phyloP scores from a whole-genome alignment of 2,797 vertebrate species.

The Rhabdomys pumilio region DNA sequence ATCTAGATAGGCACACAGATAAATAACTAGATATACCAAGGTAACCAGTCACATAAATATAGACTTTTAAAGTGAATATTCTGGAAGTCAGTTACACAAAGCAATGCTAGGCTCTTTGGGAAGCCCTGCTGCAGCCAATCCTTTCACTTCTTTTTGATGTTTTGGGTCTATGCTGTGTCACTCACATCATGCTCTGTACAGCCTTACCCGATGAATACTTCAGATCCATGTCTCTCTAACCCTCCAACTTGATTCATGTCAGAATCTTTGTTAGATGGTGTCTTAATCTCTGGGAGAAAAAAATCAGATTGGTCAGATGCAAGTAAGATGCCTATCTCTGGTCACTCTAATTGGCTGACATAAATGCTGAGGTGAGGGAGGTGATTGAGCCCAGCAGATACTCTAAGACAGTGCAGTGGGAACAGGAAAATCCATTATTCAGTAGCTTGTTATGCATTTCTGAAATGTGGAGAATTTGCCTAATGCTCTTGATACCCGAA shows the following conservation, averaged over 20 bases:
- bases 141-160: not conserved
- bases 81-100: not conserved
- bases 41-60: not conserved
- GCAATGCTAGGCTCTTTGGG: not conserved
- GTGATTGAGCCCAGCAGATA: not conserved
- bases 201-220: not conserved
- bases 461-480: not conserved
- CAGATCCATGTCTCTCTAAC: not conserved
- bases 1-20: not conserved
- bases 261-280: not conserved
- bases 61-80: not conserved
- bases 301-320: not conserved
- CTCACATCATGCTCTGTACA: not conserved
- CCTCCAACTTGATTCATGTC: not conserved
- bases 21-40: not conserved
- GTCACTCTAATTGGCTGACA: not conserved
- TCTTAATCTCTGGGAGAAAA: not conserved
- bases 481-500: not conserved
- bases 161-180: not conserved
- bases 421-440: not conserved
- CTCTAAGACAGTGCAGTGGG: not conserved
- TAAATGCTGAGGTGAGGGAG: not conserved
- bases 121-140: not conserved
- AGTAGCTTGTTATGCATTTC: not conserved
- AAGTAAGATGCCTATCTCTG: not conserved